Base-by-base conservation (phyloP, 1,140 invertebrate species). In the Macrosteles quadrilineatus region DNA sequence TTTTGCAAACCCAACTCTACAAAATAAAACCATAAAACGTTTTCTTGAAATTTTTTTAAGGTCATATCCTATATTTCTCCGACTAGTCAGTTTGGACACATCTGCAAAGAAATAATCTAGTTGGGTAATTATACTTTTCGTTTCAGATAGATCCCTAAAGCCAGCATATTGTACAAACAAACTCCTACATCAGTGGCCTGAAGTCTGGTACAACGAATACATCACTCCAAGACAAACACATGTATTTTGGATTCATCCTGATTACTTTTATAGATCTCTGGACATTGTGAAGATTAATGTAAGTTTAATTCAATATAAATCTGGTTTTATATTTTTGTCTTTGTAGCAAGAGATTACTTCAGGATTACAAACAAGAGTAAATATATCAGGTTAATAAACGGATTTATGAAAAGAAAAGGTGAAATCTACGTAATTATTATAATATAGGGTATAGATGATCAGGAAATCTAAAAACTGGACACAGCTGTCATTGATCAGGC, bases 141-240 rank as follows among this genome's bases (percentile, higher is more conserved):
- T n/a, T n/a, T n/a, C 62, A 64, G 62, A 19, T 1, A 64, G 68
- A 45, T 43, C 19, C 62, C 43, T 69, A 29, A 43, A 25, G 6
- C 45, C 68, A 2, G 25, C 55, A 1, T 69, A 32, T 32, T 69
- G 68, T 62, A 14, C 43, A 17, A 27, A 25, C 2, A n/a, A n/a
- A n/a, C 4, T 14, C 12, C 31, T 17, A 6, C 31, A 55, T 25
- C 31, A 59, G 32, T 43, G 19, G 11, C 36, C 36, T 19, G 68
- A 69, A 30, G 30, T 55, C 12, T 36, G 21, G n/a, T 69, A 62
- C 43, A 50, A 59, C n/a, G 68, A 69, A 30, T 69, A 62, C 32
- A 69, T 69, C 36, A 69, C 53, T 19, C 68, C 68, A 21, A 55
- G 68, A 2, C 31, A 69, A 57, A 55, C 68, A 23, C 2, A 36